Evolutionary conservation across 2,113 vertebrate species (phyloP).

Genomic region (Heteronetta atricapilla): DNA sequence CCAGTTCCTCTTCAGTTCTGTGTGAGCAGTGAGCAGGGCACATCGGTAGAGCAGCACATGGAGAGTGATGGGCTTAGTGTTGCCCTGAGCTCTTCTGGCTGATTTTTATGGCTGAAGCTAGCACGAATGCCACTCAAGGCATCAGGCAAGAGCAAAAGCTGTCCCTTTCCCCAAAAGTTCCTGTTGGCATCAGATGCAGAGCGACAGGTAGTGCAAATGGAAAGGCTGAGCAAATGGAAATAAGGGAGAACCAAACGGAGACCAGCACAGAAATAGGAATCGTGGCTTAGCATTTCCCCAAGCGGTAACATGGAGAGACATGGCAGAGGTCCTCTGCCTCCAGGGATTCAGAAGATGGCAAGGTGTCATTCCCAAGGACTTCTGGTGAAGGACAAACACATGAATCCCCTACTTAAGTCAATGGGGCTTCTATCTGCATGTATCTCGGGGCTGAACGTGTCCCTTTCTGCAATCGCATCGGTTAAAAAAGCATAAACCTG

Average conservation of each 20-base stretch:
- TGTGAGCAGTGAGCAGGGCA: neutral
- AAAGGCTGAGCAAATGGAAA: slow-evolving; percentile 18
- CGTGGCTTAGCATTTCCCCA: neutral
- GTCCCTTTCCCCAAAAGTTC: neutral
- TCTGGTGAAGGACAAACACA: neutral
- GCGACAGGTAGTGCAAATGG: neutral
- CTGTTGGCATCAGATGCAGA: neutral
- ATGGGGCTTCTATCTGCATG: neutral
- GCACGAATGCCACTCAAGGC: neutral
- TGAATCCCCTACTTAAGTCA: neutral
- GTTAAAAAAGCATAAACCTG: neutral
- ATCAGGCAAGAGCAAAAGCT: neutral
- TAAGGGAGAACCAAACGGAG: slow-evolving; percentile 15
- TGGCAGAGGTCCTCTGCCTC: neutral
- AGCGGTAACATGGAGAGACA: neutral
- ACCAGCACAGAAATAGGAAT: neutral
- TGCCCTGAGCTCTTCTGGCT: neutral
- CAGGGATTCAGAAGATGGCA: slow-evolving; percentile 1
- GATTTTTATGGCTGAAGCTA: neutral
- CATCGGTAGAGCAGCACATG: neutral
- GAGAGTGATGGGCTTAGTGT: neutral
- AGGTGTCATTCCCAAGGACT: neutral
- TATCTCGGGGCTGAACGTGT: neutral
- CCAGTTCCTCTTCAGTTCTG: neutral
- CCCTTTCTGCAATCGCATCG: neutral